A percentile compares a stretch with the other conserved stretches of the same genome.
Evolutionary conservation across 2,888 invertebrate genomes (phyloP).

Genomic region (Nomada fabriciana): DNA sequence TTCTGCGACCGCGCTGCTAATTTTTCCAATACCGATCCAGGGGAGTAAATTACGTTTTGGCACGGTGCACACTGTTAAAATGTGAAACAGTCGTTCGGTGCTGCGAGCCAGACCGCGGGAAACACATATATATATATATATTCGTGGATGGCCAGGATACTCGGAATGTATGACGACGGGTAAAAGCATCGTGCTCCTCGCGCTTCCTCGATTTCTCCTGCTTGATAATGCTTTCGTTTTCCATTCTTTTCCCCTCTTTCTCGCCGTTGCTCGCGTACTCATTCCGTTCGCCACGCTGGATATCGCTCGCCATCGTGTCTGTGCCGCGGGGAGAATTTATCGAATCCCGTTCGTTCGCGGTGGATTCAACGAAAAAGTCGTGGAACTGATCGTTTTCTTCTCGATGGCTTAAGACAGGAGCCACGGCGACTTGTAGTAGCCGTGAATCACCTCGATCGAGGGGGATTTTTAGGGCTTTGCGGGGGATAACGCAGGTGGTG

Average conservation of each 20-base stretch:
- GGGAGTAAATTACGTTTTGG: conserved; percentile 50
- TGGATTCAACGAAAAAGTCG: conserved; percentile 54
- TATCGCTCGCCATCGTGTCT: conserved; percentile 46
- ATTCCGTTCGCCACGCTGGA: conserved; percentile 19
- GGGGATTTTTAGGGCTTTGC: conserved; percentile 47
- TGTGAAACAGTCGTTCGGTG: conserved; percentile 33
- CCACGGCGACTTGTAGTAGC: conserved; percentile 9
- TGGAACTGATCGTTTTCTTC: conserved; percentile 34
- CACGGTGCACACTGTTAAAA: conserved; percentile 41
- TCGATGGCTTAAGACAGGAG: conserved; percentile 40
- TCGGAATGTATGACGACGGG: conserved; percentile 66
- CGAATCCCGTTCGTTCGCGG: conserved; percentile 50
- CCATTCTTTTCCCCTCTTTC: conserved; percentile 30
- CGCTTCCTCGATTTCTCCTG: conserved; percentile 62
- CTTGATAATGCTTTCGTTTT: conserved; percentile 70
- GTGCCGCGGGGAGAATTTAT: conserved; percentile 60
- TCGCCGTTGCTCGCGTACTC: background rate
- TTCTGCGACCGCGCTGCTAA: conserved; percentile 23
- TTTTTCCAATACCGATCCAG: conserved; percentile 27
- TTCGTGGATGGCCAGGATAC: conserved; percentile 55
- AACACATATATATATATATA: conserved; percentile 40
- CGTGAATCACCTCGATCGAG: conserved; percentile 19
- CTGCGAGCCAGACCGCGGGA: conserved; percentile 38
- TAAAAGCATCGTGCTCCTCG: conserved; percentile 62
- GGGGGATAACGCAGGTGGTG: conserved; percentile 2